A percentile compares a stretch with the other conserved stretches of the same genome.
phyloP scores from a whole-genome alignment of 2,888 invertebrate genomes.

The Platycnemis pennipes region DNA sequence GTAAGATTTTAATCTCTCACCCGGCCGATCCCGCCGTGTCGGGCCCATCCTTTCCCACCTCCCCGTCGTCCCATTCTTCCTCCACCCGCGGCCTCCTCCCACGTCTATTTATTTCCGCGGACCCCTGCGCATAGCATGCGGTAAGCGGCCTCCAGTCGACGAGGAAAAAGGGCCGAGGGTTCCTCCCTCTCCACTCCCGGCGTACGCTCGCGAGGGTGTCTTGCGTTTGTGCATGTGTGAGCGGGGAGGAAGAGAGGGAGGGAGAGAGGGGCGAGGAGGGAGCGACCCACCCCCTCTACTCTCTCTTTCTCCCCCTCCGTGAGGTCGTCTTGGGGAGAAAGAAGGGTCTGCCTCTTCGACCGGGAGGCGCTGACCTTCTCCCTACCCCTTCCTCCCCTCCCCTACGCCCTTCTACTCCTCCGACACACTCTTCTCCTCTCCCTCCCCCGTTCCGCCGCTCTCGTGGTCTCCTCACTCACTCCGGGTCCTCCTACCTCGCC shows the following conservation, averaged over 20 bases:
- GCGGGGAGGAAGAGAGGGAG: neutral
- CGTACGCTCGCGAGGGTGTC: slow-evolving; percentile 30
- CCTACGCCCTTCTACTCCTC: neutral
- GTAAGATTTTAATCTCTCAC: slow-evolving; percentile 11
- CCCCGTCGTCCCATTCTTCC: neutral
- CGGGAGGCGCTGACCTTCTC: slow-evolving; percentile 57
- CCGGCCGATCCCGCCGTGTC: neutral
- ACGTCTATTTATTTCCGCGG: neutral
- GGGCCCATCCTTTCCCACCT: neutral
- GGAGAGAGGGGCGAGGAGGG: too few relatives aligned
- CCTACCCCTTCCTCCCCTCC: neutral
- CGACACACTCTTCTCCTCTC: neutral
- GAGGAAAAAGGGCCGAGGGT: too few relatives aligned
- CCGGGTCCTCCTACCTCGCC: too few relatives aligned
- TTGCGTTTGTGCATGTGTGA: neutral
- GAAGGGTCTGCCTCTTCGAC: slow-evolving; percentile 40
- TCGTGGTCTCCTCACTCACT: too few relatives aligned
- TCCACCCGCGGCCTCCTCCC: neutral
- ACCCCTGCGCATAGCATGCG: neutral
- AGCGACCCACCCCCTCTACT: too few relatives aligned
- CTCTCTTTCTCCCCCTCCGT: neutral
- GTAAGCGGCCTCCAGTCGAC: too few relatives aligned
- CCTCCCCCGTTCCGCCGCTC: neutral
- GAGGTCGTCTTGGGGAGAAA: slow-evolving; percentile 56
- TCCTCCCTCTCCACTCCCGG: neutral